Evolutionary conservation across 2,797 vertebrate species (phyloP).

Genomic region (Balearica regulorum): DNA sequence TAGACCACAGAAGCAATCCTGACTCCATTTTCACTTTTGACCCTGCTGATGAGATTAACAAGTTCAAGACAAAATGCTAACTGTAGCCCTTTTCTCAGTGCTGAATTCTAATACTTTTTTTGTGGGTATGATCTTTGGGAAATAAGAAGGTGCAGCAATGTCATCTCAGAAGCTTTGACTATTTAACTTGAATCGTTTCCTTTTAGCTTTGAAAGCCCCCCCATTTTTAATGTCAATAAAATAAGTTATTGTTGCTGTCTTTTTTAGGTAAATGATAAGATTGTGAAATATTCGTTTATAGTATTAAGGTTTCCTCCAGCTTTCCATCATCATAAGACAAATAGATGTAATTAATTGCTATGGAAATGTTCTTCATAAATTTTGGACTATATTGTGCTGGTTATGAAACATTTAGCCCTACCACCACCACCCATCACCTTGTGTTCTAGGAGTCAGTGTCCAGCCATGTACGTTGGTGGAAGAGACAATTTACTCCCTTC

Average conservation of each 20-base stretch:
- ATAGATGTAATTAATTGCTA: neutral
- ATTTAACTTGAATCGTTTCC: neutral
- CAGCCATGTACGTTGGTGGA: rapidly evolving
- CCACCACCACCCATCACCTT: no score
- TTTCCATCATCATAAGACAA: neutral
- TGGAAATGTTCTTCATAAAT: neutral
- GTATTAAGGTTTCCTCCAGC: neutral
- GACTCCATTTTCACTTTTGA: neutral
- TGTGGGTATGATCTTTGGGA: neutral
- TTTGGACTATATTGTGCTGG: neutral
- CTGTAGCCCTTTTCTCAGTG: rapidly evolving
- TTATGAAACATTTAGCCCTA: neutral
- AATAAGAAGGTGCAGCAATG: neutral
- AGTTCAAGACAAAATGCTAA: neutral
- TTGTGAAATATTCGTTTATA: neutral
- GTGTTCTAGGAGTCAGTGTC: neutral
- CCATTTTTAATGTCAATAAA: neutral
- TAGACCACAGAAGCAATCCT: neutral
- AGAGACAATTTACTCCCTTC: neutral
- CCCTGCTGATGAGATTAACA: neutral
- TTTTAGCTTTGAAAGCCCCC: neutral
- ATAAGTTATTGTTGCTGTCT: rapidly evolving
- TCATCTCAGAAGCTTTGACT: neutral
- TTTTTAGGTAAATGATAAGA: neutral
- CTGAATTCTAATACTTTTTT: neutral